Evolutionary conservation across 2,888 invertebrate species (phyloP), one percentile per base, ranked within the genome.

Genomic region (Drosophila mulleri): DNA sequence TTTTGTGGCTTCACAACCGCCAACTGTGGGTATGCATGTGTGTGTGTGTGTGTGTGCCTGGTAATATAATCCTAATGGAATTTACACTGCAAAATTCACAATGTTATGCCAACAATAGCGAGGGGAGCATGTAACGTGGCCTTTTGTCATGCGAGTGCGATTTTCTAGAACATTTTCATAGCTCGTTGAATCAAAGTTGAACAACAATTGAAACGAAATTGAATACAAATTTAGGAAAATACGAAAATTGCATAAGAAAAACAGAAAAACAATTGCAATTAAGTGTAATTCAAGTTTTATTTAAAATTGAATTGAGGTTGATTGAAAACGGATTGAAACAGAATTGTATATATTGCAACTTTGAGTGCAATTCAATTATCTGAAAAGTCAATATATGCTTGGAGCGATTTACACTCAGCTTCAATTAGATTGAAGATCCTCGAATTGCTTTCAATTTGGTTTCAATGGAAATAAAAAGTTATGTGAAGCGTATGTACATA

Each of bases 21-120:
- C 18, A 18, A 26, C 23, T 8, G 14, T 26, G 7, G 7, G 7
- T 7, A 29, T 29, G 47, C 56, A 7, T 52, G 45, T 47, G 56
- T 39, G 53, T 41, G 39, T 53, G 48, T 54, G 56, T 63, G 45
- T 72, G 68, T 72, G 57, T 67, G 53, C 39, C 53, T 66, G 67
- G 88, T 90, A 88, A 88, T 83, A 81, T 89, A 89, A 88, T 90
- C 90, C 90, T 88, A 90, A 88, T 88, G 90, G 88, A 88, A 88
- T 90, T 88, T 89, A 83, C 83, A 79, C 83, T 89, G 77, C 63
- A 89, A 87, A 81, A 81, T 67, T 60, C 63, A 72, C 54, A 72
- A 72, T 65, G 52, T 63, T 63, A 47, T 56, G 72, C 47, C 80
- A 83, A 80, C 80, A 88, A 88, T 63, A 23, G 61, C 39, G 18